Percentiles rank a stretch among this genome's conserved stretches.
These are phyloP conservation scores for Cydia splendana DNA, from an alignment of 1,140 invertebrate genomes.

Conservation along the genomic window DNA sequence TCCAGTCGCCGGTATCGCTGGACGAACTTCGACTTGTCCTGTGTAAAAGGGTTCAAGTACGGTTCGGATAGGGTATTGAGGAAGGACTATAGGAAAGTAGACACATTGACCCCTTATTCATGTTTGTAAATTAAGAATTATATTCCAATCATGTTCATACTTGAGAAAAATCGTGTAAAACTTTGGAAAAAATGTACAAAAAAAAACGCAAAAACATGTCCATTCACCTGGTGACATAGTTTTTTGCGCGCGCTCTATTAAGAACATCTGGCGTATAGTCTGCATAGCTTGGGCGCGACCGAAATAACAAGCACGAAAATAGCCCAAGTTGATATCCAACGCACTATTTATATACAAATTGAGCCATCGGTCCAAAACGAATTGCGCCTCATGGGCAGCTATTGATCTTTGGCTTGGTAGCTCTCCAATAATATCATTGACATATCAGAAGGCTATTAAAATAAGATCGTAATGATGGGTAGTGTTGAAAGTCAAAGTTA, in stretches of 20 bases:
- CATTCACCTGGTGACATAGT: slow-evolving; percentile 15
- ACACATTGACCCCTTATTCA: slow-evolving; percentile 42
- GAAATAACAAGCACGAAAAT: slow-evolving; percentile 50
- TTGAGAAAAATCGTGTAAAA: neutral
- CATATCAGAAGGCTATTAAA: slow-evolving; percentile 23
- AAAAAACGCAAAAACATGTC: neutral
- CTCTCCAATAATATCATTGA: slow-evolving; percentile 47
- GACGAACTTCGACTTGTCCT: slow-evolving; percentile 72
- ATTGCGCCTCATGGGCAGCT: slow-evolving; percentile 56
- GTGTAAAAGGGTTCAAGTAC: slow-evolving; percentile 71
- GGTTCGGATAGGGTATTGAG: slow-evolving; percentile 49
- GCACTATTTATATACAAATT: slow-evolving; percentile 54
- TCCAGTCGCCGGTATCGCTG: slow-evolving; percentile 16
- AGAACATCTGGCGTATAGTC: slow-evolving; percentile 20
- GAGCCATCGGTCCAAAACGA: slow-evolving; percentile 51
- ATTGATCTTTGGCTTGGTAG: slow-evolving; percentile 54
- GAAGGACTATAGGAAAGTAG: slow-evolving; percentile 42
- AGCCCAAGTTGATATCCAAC: slow-evolving; percentile 44
- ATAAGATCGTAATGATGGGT: slow-evolving; percentile 10
- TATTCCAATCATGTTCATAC: neutral
- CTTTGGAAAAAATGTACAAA: neutral
- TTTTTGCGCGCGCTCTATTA: slow-evolving; percentile 18
- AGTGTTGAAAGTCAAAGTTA: slow-evolving; percentile 7
- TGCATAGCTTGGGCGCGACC: slow-evolving; percentile 39
- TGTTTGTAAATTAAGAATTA: neutral